Conservation (phyloP, 1,140 invertebrate species). For the Cryptotermes secundus region DNA sequence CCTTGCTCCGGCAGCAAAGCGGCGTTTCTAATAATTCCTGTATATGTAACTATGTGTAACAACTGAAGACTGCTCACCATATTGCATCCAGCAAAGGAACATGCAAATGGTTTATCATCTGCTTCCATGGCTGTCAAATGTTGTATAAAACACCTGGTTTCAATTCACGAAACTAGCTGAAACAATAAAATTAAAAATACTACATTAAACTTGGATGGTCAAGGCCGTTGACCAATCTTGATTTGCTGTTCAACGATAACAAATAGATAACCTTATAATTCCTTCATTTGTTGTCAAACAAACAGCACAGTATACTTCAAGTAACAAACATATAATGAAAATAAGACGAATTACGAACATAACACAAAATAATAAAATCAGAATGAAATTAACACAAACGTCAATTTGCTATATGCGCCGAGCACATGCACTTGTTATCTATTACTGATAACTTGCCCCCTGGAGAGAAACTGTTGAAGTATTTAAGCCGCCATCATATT, state of each 20-base stretch:
- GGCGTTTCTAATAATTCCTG: no score
- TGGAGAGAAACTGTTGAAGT: neutral
- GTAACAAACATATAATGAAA: neutral
- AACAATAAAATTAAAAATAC: neutral
- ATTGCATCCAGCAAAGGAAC: slow-evolving; percentile 62
- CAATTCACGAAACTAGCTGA: slow-evolving; percentile 1
- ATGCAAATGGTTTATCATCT: slow-evolving; percentile 68
- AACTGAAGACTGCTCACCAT: slow-evolving; percentile 59
- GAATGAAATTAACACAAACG: neutral
- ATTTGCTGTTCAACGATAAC: neutral
- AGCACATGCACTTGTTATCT: slow-evolving; percentile 9
- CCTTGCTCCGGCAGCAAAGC: no score
- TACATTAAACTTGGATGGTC: neutral
- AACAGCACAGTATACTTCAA: neutral
- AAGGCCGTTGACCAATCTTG: neutral
- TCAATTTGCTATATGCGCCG: neutral
- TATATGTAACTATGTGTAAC: no score
- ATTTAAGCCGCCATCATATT: neutral
- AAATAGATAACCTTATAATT: neutral
- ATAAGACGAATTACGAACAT: neutral
- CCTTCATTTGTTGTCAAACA: neutral
- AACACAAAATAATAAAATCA: neutral
- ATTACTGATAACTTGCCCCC: neutral
- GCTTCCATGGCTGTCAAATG: slow-evolving; percentile 49
- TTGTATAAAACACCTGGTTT: neutral